Percentiles rank a stretch among this genome's conserved stretches.
Conservation (phyloP, 2,797 vertebrate species). For the Hybognathus amarus region DNA sequence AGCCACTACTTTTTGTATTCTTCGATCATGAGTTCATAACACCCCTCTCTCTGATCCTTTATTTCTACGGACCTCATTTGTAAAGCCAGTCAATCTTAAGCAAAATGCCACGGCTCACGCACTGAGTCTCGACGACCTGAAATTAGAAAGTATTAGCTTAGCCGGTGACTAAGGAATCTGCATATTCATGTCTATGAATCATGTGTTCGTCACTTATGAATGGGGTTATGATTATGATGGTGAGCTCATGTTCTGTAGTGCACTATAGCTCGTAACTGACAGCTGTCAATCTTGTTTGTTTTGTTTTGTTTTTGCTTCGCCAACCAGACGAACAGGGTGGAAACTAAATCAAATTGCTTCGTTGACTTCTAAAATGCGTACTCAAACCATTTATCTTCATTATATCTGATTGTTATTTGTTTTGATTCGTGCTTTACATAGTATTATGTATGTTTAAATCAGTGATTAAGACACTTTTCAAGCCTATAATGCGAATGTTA, state of each 20-base stretch:
- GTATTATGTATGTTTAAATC: not conserved
- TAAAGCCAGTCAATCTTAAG: conserved; percentile 56
- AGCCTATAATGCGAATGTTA: not conserved
- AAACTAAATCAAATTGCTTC: conserved; percentile 14
- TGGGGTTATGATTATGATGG: not conserved
- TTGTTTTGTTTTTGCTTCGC: conserved; percentile 37
- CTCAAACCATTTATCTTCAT: no score
- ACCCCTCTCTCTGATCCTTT: conserved; percentile 40
- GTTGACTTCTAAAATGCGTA: no score
- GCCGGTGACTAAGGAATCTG: conserved; percentile 12
- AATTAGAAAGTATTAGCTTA: conserved; percentile 16
- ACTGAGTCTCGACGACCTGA: not conserved
- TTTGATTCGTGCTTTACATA: not conserved
- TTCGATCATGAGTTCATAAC: conserved; percentile 67
- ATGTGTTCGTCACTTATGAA: conserved; percentile 3
- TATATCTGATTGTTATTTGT: not conserved
- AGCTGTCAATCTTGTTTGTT: conserved; percentile 57
- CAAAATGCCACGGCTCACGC: not conserved
- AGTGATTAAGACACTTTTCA: not conserved
- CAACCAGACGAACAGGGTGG: conserved; percentile 60
- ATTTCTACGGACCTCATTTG: conserved; percentile 65
- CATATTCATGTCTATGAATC: conserved; percentile 1
- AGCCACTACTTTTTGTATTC: conserved; percentile 84
- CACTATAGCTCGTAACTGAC: conserved; percentile 67
- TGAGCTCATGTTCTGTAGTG: conserved; percentile 38